phyloP scores from a whole-genome alignment of 1,140 invertebrate species.

The Chionoecetes opilio region DNA sequence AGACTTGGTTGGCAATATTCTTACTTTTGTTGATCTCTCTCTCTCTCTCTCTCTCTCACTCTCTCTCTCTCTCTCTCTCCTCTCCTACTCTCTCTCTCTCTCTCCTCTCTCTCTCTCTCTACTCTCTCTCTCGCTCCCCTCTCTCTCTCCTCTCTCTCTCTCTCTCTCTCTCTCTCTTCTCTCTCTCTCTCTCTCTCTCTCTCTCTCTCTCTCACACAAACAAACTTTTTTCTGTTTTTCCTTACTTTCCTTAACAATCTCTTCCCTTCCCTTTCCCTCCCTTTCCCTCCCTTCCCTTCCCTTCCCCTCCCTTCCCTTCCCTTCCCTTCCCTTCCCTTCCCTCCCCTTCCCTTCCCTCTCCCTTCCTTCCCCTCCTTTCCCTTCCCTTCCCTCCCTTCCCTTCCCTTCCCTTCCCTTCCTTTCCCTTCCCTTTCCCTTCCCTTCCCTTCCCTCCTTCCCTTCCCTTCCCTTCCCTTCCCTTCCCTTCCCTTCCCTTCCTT shows the following conservation, averaged over 20 bases:
- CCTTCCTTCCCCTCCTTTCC: no score
- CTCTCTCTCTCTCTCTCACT: background rate
- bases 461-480: background rate
- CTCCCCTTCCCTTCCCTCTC: no score
- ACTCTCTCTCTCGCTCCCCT: background rate
- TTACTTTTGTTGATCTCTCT: background rate
- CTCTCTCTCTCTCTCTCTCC: background rate
- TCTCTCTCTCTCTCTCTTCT: constrained; percentile 19
- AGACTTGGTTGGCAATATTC: background rate
- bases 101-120: constrained; percentile 19
- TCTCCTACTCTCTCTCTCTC: background rate
- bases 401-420: background rate
- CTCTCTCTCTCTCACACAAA: no score
- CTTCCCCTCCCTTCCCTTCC: no score
- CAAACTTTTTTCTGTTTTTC: no score
- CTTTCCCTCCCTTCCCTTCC: no score
- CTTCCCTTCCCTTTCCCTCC: no score
- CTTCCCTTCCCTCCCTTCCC: background rate
- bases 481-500: no score
- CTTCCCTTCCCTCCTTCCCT: background rate
- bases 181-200: background rate
- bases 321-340: no score
- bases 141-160: background rate
- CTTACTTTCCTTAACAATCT: no score
- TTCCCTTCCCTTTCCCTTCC: background rate